Percentiles rank a stretch among this genome's conserved stretches.
These are phyloP conservation scores for Epistrophella euchroma DNA, from an alignment of 2,888 invertebrate species.

Conservation along the genomic window DNA sequence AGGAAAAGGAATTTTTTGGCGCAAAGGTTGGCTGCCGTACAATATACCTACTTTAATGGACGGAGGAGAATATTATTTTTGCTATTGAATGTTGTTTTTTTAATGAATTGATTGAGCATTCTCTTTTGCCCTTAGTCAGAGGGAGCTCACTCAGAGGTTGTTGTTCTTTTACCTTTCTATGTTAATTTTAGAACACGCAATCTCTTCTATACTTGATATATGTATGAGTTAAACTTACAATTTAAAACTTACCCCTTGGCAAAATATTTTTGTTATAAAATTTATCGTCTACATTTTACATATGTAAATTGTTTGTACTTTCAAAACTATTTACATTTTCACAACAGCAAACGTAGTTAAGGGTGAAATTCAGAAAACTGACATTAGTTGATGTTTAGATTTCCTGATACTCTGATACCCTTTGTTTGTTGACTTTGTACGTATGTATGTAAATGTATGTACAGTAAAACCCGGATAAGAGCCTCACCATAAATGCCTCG, in stretches of 20 bases:
- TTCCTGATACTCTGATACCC: background rate
- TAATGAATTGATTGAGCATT: background rate
- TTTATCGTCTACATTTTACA: slow-evolving; percentile 17
- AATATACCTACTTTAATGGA: no score
- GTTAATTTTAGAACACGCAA: slow-evolving; percentile 51
- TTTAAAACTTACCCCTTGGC: slow-evolving; percentile 5
- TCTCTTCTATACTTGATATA: slow-evolving; percentile 13
- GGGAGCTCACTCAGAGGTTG: slow-evolving; percentile 14
- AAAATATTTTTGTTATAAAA: slow-evolving; percentile 35
- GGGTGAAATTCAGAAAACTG: slow-evolving; percentile 8
- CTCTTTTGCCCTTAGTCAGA: slow-evolving; percentile 4
- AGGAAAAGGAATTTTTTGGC: slow-evolving; percentile 71
- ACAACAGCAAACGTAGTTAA: background rate
- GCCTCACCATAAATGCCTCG: no score
- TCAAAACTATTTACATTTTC: slow-evolving; percentile 27
- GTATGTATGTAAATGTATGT: background rate
- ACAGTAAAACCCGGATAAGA: no score
- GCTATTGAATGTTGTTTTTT: slow-evolving; percentile 6
- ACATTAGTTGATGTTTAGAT: slow-evolving; percentile 25
- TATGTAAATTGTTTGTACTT: slow-evolving; percentile 44
- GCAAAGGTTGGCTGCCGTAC: slow-evolving; percentile 20
- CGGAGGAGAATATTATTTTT: no score
- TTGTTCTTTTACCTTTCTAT: slow-evolving; percentile 28
- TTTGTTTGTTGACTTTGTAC: slow-evolving; percentile 2
- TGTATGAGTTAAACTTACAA: no score